These are phyloP conservation scores for Pararge aegeria DNA, from an alignment of 1,140 invertebrate species.

Conservation along the genomic window DNA sequence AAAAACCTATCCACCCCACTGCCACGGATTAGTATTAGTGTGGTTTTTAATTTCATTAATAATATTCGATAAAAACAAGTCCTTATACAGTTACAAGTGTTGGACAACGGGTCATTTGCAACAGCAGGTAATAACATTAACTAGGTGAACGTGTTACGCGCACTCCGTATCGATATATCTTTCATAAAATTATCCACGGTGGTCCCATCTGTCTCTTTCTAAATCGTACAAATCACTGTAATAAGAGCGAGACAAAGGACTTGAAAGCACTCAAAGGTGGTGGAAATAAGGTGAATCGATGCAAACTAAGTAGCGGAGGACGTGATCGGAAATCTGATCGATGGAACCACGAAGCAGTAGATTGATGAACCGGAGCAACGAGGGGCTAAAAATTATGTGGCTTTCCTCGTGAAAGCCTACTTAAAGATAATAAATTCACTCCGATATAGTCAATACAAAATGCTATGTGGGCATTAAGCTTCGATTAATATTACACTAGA, in stretches of 20 bases:
- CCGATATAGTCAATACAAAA: background rate
- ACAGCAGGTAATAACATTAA: slow-evolving; percentile 29
- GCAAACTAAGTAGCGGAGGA: slow-evolving; percentile 30
- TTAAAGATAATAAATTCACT: background rate
- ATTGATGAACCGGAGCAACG: slow-evolving; percentile 15
- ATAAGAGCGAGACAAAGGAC: slow-evolving; percentile 15
- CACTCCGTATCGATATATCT: slow-evolving; percentile 30
- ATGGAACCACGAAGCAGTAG: slow-evolving; percentile 22
- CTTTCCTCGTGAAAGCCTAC: background rate
- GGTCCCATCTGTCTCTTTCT: slow-evolving; percentile 9
- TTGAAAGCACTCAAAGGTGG: slow-evolving; percentile 21
- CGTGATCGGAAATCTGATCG: slow-evolving; percentile 30
- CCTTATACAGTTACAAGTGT: no score
- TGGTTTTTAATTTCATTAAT: no score
- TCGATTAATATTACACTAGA: background rate
- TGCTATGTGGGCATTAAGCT: background rate
- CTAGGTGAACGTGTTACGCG: slow-evolving; percentile 38
- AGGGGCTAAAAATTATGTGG: slow-evolving; percentile 5
- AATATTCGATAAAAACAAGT: no score
- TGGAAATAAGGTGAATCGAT: slow-evolving; percentile 32
- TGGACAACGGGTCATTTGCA: slow-evolving; percentile 32
- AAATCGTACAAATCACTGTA: background rate
- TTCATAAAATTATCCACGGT: slow-evolving; percentile 24
- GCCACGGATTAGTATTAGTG: no score
- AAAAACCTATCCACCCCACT: no score